Evolutionary conservation across 2,888 invertebrate genomes (phyloP).

Genomic region (Euphydryas editha): DNA sequence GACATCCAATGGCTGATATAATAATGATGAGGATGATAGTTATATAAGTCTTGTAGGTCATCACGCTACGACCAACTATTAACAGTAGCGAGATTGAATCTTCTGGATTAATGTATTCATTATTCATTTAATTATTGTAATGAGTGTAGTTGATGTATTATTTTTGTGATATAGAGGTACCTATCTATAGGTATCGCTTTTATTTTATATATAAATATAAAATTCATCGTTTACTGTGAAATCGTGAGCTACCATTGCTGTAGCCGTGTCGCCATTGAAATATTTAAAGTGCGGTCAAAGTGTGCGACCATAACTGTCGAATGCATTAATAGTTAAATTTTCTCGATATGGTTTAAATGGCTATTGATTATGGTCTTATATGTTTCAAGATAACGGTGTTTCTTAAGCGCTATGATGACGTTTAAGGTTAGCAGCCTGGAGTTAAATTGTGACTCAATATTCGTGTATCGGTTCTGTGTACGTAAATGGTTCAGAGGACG

Average conservation of each 20-base stretch:
- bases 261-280: slow-evolving; percentile 43
- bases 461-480: neutral
- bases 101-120: too few relatives aligned
- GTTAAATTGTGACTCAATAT: slow-evolving; percentile 6
- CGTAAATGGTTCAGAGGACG: too few relatives aligned
- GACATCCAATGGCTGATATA: too few relatives aligned
- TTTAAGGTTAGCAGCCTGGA: slow-evolving; percentile 17
- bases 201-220: neutral
- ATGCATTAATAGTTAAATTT: slow-evolving; percentile 57
- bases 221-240: slow-evolving; percentile 44
- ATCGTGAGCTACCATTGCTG: slow-evolving; percentile 47
- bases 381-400: slow-evolving; percentile 11
- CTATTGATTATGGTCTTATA: slow-evolving; percentile 21
- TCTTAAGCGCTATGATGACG: slow-evolving; percentile 9
- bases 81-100: too few relatives aligned
- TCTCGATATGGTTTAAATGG: slow-evolving; percentile 44
- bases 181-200: too few relatives aligned
- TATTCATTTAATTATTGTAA: too few relatives aligned
- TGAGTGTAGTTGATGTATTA: too few relatives aligned
- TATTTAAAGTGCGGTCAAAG: slow-evolving; percentile 60
- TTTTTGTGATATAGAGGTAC: too few relatives aligned
- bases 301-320: slow-evolving; percentile 58
- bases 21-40: too few relatives aligned
- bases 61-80: too few relatives aligned
- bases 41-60: too few relatives aligned